Conservation (phyloP, 2,113 vertebrate genomes). For the Takifugu flavidus region DNA sequence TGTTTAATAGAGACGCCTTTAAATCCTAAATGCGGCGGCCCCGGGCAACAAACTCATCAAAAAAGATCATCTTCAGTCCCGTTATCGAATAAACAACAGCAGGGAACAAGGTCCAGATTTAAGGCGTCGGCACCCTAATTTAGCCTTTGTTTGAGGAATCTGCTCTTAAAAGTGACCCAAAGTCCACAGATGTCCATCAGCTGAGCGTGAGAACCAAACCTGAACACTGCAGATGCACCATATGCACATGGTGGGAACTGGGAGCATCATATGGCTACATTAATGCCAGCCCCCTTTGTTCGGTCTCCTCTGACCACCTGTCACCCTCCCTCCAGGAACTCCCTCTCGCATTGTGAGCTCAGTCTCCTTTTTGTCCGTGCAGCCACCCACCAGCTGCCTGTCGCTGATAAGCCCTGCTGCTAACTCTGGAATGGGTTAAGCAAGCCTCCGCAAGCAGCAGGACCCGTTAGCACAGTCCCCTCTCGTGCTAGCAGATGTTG, state of each 20-base stretch:
- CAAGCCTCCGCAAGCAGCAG: constrained; percentile 35
- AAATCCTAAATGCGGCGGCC: too few species aligned
- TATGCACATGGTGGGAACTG: constrained; percentile 65
- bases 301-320: constrained; percentile 70
- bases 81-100: too few species aligned
- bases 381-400: constrained; percentile 70
- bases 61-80: background rate
- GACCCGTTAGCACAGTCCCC: constrained; percentile 30
- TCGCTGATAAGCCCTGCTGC: constrained; percentile 56
- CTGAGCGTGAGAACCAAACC: constrained; percentile 56
- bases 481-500: constrained; percentile 15
- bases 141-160: too few species aligned
- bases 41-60: background rate
- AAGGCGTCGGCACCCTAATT: too few species aligned
- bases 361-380: constrained; percentile 60
- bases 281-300: constrained; percentile 69
- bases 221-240: constrained; percentile 31
- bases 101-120: too few species aligned
- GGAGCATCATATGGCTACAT: constrained; percentile 65
- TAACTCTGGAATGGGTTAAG: constrained; percentile 50
- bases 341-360: constrained; percentile 71
- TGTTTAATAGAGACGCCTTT: background rate
- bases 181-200: constrained; percentile 56
- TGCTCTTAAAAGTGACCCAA: background rate
- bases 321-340: constrained; percentile 68